These are phyloP conservation scores for Trachelus iudaicus DNA, from an alignment of 2,888 invertebrate genomes.

Conservation along the genomic window DNA sequence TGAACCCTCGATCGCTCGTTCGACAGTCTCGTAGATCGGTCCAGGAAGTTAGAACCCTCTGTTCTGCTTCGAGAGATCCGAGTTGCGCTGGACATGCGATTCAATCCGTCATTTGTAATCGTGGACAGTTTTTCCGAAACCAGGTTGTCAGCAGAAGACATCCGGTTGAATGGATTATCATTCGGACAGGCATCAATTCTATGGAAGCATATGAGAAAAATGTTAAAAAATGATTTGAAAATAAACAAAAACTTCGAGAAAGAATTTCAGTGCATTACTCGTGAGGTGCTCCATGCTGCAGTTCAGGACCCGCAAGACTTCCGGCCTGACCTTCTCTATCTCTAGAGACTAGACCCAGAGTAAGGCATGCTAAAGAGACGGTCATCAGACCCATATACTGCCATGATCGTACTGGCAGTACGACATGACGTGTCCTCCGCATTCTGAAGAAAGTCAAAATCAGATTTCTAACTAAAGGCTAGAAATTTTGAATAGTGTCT, in stretches of 20 bases:
- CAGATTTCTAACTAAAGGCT: not conserved
- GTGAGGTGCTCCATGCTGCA: conserved; percentile 56
- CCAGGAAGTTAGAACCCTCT: not conserved
- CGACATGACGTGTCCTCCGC: conserved; percentile 56
- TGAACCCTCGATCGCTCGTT: not conserved
- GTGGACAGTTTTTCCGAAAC: not conserved
- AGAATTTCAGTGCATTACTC: conserved; percentile 40
- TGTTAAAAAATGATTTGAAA: conserved; percentile 8
- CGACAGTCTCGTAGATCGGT: not conserved
- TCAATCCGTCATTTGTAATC: not conserved
- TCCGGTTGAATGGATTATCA: conserved; percentile 29
- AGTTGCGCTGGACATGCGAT: not conserved
- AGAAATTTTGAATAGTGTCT: not conserved
- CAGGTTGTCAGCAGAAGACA: conserved; percentile 23
- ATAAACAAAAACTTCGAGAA: not conserved
- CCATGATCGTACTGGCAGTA: conserved; percentile 58
- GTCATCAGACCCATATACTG: conserved; percentile 56
- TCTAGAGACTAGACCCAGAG: conserved; percentile 55
- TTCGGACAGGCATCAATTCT: conserved; percentile 59
- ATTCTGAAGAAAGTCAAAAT: conserved; percentile 33
- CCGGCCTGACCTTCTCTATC: conserved; percentile 59
- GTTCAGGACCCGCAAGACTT: conserved; percentile 57
- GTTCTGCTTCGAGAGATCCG: not conserved
- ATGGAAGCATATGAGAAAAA: not conserved
- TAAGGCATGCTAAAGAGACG: conserved; percentile 58